A percentile compares a stretch with the other conserved stretches of the same genome.
Evolutionary conservation across 2,888 invertebrate species (phyloP).

Genomic region (Agapetus fuscipes): DNA sequence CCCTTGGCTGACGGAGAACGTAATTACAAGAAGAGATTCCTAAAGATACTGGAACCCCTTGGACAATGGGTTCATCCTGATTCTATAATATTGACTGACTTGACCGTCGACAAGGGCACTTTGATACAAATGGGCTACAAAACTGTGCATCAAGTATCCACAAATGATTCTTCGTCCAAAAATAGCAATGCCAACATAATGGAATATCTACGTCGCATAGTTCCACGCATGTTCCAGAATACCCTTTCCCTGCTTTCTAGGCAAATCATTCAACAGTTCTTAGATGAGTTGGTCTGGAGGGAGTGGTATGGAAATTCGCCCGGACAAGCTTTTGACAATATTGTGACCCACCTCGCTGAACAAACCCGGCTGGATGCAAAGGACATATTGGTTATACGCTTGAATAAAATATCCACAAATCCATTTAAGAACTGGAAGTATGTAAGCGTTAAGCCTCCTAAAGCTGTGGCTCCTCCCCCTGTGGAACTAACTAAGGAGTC

Average conservation of each 20-base stretch:
- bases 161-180: conserved; percentile 37
- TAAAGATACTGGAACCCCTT: conserved; percentile 73
- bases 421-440: conserved; percentile 46
- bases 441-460: conserved; percentile 21
- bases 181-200: conserved; percentile 68
- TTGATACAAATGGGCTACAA: conserved; percentile 70
- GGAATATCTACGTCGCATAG: conserved; percentile 77
- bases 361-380: conserved; percentile 62
- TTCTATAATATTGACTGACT: conserved; percentile 69
- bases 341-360: conserved; percentile 67
- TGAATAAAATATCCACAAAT: conserved; percentile 53
- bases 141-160: conserved; percentile 58
- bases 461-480: conserved; percentile 24
- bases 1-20: conserved; percentile 69
- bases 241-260: conserved; percentile 71
- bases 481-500: conserved; percentile 29
- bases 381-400: conserved; percentile 50
- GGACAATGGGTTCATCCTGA: conserved; percentile 69
- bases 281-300: conserved; percentile 84
- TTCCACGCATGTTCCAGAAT: conserved; percentile 86
- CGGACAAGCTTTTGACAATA: conserved; percentile 69
- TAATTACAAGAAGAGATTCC: conserved; percentile 71
- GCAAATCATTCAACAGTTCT: conserved; percentile 82
- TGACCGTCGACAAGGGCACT: conserved; percentile 74
- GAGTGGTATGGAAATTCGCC: conserved; percentile 75